phyloP scores from a whole-genome alignment of 1,140 invertebrate species.

The Orchestia grillus region DNA sequence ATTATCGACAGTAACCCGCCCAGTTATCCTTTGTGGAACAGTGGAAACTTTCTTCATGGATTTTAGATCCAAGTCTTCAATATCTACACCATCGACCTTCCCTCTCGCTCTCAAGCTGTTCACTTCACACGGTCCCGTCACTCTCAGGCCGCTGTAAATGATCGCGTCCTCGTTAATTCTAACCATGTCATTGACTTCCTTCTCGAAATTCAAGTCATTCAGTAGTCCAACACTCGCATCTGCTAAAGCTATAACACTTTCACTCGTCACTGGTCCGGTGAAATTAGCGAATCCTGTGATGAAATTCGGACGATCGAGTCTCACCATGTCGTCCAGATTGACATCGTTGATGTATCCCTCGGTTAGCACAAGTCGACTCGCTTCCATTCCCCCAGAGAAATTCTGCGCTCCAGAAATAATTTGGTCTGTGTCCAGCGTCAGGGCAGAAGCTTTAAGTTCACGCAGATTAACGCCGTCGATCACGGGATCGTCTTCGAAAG shows the following conservation, averaged over 20 bases:
- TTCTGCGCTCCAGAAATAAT: not conserved
- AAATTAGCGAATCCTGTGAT: not conserved
- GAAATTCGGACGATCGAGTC: not conserved
- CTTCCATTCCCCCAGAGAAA: not conserved
- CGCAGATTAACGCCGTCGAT: not conserved
- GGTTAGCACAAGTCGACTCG: not conserved
- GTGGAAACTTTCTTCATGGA: not conserved
- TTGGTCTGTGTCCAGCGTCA: constrained; percentile 10
- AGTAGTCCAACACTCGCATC: not conserved
- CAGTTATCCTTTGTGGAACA: not conserved
- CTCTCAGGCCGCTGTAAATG: not conserved
- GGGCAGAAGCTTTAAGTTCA: not conserved
- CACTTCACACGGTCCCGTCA: not conserved
- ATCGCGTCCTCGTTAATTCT: not conserved
- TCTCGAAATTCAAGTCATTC: not conserved
- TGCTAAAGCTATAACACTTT: not conserved
- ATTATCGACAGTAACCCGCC: not conserved
- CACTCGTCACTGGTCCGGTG: not conserved
- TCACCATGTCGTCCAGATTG: not conserved
- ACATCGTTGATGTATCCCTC: not conserved
- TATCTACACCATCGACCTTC: not conserved
- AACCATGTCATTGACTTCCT: constrained; percentile 27
- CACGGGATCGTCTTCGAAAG: not conserved
- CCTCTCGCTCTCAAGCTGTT: not conserved
- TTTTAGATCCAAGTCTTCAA: not conserved